Conservation (phyloP, 1,140 invertebrate species). For the Uloborus diversus region DNA sequence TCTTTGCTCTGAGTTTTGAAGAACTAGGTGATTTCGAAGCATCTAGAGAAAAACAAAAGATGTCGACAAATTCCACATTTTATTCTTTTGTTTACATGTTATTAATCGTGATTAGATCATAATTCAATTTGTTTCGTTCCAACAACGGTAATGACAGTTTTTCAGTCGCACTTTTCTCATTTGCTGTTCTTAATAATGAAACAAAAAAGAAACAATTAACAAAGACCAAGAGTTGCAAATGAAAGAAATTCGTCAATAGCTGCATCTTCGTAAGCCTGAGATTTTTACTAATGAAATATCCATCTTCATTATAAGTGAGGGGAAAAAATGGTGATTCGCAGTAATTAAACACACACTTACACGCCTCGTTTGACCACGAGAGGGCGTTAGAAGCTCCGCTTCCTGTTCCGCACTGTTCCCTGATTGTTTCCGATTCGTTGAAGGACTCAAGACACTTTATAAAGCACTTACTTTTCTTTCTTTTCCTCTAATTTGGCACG, state of each 20-base stretch:
- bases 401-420: neutral
- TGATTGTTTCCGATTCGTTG: constrained; percentile 27
- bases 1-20: too few species aligned
- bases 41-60: neutral
- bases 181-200: neutral
- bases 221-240: constrained; percentile 13
- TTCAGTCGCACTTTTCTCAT: neutral
- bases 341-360: constrained; percentile 35
- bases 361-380: constrained; percentile 35
- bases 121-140: constrained; percentile 35
- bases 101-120: constrained; percentile 21
- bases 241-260: constrained; percentile 34
- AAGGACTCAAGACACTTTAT: neutral
- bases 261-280: neutral
- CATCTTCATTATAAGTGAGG: constrained; percentile 30
- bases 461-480: too few species aligned
- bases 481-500: neutral
- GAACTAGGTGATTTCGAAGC: neutral
- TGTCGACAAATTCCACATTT: neutral
- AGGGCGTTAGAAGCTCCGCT: constrained; percentile 3
- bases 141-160: constrained; percentile 32
- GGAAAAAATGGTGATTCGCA: constrained; percentile 5
- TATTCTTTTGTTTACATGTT: constrained; percentile 23
- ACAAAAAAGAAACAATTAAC: constrained; percentile 7
- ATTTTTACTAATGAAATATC: constrained; percentile 31